A percentile compares a stretch with the other conserved stretches of the same genome.
These are phyloP conservation scores for Corynorhinus townsendii DNA, from an alignment of 2,113 vertebrate species.

Conservation along the genomic window DNA sequence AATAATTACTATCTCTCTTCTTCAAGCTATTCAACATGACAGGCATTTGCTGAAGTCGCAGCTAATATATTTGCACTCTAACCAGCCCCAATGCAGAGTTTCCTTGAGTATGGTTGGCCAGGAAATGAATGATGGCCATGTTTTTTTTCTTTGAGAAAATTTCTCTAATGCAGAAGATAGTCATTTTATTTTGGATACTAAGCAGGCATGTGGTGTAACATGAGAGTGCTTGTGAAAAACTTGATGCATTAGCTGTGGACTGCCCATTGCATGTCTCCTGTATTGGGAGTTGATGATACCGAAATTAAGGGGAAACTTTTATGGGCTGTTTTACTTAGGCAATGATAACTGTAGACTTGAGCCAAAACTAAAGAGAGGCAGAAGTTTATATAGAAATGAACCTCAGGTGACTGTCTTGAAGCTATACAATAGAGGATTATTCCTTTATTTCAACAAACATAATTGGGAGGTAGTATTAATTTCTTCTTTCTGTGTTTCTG, in stretches of 20 bases:
- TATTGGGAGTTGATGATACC: constrained; percentile 43
- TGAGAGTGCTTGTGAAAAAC: constrained; percentile 60
- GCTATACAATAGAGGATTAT: neutral
- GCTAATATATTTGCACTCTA: constrained; percentile 86
- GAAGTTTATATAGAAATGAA: constrained; percentile 28
- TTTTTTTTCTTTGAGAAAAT: constrained; percentile 66
- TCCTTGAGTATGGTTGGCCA: constrained; percentile 79
- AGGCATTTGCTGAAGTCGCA: constrained; percentile 86
- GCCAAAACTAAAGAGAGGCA: constrained; percentile 19
- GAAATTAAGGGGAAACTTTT: constrained; percentile 39
- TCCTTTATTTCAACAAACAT: neutral
- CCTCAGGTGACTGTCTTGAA: neutral
- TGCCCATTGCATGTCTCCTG: constrained; percentile 45
- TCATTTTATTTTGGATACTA: constrained; percentile 69
- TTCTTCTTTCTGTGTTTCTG: neutral
- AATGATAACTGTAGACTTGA: constrained; percentile 41
- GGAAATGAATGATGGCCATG: constrained; percentile 77
- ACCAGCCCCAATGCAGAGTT: constrained; percentile 76
- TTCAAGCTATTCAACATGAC: constrained; percentile 91
- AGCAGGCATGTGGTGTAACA: constrained; percentile 37
- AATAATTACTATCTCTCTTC: constrained; percentile 97
- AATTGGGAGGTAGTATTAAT: neutral
- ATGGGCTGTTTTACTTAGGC: constrained; percentile 42
- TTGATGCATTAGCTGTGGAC: constrained; percentile 57
- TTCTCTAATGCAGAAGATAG: constrained; percentile 60